Evolutionary conservation across 2,113 vertebrate species (phyloP).

Genomic region (Natator depressus): DNA sequence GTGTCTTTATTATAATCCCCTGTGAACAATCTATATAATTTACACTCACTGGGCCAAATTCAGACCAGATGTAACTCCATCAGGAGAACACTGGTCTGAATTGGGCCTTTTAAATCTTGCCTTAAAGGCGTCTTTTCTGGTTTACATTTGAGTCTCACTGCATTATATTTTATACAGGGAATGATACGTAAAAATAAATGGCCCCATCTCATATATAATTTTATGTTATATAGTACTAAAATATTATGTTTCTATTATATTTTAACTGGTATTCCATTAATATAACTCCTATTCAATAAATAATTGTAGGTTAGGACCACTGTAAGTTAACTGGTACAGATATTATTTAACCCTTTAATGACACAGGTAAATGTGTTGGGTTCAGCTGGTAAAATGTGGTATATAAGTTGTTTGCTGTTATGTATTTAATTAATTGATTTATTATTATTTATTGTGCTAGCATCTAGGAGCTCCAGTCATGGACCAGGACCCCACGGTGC

Average conservation of each 20-base stretch:
- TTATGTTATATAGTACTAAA: conserved; percentile 11
- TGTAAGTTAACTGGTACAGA: not conserved
- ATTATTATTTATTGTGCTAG: not conserved
- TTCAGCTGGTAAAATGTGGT: not conserved
- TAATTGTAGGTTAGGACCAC: not conserved
- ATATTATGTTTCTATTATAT: not conserved
- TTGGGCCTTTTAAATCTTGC: not conserved
- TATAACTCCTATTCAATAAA: not conserved
- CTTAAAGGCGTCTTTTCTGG: not conserved
- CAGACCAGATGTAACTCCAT: fast-evolving
- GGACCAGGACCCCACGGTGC: not conserved
- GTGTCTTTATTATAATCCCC: not conserved
- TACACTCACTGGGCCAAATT: not conserved
- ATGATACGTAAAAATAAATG: not conserved
- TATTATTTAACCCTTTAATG: not conserved
- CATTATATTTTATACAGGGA: not conserved
- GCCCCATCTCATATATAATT: not conserved
- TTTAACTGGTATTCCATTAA: no score
- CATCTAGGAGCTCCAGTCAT: not conserved
- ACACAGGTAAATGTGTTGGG: not conserved
- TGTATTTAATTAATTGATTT: not conserved
- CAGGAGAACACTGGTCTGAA: not conserved
- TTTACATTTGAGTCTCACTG: not conserved
- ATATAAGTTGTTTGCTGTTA: not conserved
- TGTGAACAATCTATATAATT: not conserved